A percentile compares a stretch with the other conserved stretches of the same genome.
Conservation (phyloP, 64 coral and sea anemone genomes). For the Dendronephthya gigantea region DNA sequence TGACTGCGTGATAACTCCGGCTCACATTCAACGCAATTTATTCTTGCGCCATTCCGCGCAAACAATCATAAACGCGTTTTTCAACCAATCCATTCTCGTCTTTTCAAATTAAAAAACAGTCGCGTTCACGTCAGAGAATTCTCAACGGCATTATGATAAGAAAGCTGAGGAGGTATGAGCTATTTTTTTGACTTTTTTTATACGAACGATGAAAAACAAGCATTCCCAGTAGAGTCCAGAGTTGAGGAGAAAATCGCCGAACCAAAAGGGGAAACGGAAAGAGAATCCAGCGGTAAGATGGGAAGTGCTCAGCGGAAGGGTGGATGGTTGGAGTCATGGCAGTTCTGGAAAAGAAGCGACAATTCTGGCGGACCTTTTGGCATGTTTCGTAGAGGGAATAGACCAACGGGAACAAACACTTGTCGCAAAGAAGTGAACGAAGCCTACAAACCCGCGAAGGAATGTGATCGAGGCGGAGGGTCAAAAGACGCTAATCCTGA, state of each 20-base stretch:
- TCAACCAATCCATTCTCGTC: background rate
- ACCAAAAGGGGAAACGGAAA: background rate
- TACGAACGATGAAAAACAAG: background rate
- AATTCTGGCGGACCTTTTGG: background rate
- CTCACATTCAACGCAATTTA: background rate
- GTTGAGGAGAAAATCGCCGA: background rate
- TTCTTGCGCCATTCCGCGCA: background rate
- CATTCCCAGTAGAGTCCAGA: background rate
- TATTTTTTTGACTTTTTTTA: background rate
- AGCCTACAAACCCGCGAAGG: background rate
- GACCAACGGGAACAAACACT: too few relatives aligned
- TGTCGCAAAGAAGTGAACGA: too few relatives aligned
- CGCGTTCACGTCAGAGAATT: background rate
- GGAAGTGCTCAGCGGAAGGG: background rate
- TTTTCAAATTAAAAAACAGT: background rate
- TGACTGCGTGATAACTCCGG: background rate
- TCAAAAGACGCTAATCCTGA: too few relatives aligned
- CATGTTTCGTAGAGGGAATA: background rate
- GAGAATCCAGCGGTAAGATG: background rate
- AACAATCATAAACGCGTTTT: background rate
- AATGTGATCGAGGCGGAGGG: too few relatives aligned
- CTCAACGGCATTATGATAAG: background rate
- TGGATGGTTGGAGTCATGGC: background rate
- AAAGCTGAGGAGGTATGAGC: background rate
- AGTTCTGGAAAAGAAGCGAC: conserved; percentile 11